Evolutionary conservation across 2,113 vertebrate genomes (phyloP), one percentile per base, ranked within the genome.

Genomic region (Labeo rohita): DNA sequence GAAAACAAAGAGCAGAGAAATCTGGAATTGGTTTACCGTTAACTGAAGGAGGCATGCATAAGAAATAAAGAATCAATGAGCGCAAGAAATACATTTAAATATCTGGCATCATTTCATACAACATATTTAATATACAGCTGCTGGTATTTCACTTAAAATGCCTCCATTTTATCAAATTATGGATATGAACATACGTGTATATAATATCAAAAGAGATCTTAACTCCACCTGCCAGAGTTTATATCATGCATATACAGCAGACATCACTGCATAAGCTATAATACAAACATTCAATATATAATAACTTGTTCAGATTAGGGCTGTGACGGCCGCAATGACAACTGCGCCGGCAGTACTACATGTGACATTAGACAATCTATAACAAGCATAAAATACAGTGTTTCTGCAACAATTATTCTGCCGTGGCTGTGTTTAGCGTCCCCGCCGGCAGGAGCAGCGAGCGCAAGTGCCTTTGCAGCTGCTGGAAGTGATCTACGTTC

Each of bases 41-140:
- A 92, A 94, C 95, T 95, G 95, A 89, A 93, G 95, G 91, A 89
- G 93, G 90, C 94, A 93, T 93, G 93, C 93, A 91, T 85, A 91
- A 91, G 83, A 92, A 90, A 92, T 84, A 93, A 91, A 91, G 86
- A 90, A 88, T 88, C 88, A 34, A 91, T 89, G 88, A 85, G 88
- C 76, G 83, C 83, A 87, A 81, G 79, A 87, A 93, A 90, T 74
- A 92, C 84, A 90, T 88, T 92, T 91, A 80, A 88, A 84, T 23
- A 83, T 79, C 79, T 68, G 9, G 66, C 75, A 85, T 75, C 28
- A 83, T 52, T 73, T 88, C 43, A 72, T 15, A 73, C 34, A 74
- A 76, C 68, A 75, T 13, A 68, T 49, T 70, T 7, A 8, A 70
- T 66, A 2, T 43, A 76, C 61, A 39, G 34, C 3, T 15, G 18